These are phyloP conservation scores for Helicolenus hilgendorfi DNA, from an alignment of 2,797 vertebrate genomes.

Conservation along the genomic window DNA sequence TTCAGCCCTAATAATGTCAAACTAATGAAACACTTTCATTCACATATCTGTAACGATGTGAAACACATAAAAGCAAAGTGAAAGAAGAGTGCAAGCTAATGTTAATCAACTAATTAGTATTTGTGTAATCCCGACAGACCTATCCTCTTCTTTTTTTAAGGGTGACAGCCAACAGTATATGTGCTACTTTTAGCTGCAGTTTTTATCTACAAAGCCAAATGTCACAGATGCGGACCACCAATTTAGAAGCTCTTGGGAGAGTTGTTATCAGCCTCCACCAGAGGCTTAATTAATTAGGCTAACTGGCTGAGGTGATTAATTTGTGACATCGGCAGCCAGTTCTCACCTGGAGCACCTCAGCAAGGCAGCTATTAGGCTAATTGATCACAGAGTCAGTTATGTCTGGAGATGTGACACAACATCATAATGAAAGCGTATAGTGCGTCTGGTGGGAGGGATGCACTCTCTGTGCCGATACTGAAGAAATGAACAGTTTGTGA, in stretches of 20 bases:
- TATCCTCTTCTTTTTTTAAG: neutral
- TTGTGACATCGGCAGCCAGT: constrained; percentile 78
- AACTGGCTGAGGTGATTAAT: constrained; percentile 79
- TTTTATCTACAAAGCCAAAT: constrained; percentile 70
- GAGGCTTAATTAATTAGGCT: constrained; percentile 83
- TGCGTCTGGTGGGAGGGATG: neutral
- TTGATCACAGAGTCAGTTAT: constrained; percentile 71
- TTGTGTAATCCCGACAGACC: neutral
- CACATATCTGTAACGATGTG: neutral
- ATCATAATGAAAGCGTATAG: neutral
- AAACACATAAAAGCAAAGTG: neutral
- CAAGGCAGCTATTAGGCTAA: constrained; percentile 80
- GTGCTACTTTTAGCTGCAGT: constrained; percentile 47
- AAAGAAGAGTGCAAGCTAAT: neutral
- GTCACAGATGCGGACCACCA: constrained; percentile 77
- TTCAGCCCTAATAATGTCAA: neutral
- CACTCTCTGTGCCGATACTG: neutral
- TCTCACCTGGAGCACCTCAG: constrained; percentile 84
- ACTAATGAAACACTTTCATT: neutral
- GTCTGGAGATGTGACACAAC: constrained; percentile 59
- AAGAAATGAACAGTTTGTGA: neutral
- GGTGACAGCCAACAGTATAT: neutral
- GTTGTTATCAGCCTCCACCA: constrained; percentile 76
- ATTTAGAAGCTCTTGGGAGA: constrained; percentile 73
- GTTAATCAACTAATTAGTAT: neutral